phyloP scores from a whole-genome alignment of 2,888 invertebrate species.

The Thalpophila matura region DNA sequence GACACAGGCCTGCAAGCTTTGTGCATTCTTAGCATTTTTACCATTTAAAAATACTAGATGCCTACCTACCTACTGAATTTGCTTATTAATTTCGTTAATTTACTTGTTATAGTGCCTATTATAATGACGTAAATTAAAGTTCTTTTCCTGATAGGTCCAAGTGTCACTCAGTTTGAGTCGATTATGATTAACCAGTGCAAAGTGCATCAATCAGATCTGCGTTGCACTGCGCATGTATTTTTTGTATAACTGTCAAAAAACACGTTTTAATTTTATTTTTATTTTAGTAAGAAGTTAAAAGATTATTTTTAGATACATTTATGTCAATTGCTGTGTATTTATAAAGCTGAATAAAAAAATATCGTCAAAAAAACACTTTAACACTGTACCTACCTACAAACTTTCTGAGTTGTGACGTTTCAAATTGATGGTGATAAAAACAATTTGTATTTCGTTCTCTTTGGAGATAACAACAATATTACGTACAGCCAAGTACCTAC shows the following conservation, averaged over 20 bases:
- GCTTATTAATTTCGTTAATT: not conserved
- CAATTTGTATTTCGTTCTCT: not conserved
- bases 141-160: constrained; percentile 13
- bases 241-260: too few relatives aligned
- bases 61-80: too few relatives aligned
- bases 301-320: too few relatives aligned
- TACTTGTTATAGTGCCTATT: not conserved
- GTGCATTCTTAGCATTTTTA: not conserved
- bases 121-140: not conserved
- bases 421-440: not conserved
- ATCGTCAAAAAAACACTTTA: too few relatives aligned
- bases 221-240: not conserved
- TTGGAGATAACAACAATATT: not conserved
- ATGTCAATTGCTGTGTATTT: too few relatives aligned
- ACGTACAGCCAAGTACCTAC: not conserved
- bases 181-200: constrained; percentile 19
- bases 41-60: not conserved
- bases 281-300: too few relatives aligned
- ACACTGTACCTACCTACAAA: too few relatives aligned
- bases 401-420: not conserved
- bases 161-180: constrained; percentile 17
- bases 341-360: too few relatives aligned
- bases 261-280: too few relatives aligned
- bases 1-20: not conserved
- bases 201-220: not conserved